Evolutionary conservation across 2,888 invertebrate species (phyloP).

Genomic region (Lasioglossum pauxillum): DNA sequence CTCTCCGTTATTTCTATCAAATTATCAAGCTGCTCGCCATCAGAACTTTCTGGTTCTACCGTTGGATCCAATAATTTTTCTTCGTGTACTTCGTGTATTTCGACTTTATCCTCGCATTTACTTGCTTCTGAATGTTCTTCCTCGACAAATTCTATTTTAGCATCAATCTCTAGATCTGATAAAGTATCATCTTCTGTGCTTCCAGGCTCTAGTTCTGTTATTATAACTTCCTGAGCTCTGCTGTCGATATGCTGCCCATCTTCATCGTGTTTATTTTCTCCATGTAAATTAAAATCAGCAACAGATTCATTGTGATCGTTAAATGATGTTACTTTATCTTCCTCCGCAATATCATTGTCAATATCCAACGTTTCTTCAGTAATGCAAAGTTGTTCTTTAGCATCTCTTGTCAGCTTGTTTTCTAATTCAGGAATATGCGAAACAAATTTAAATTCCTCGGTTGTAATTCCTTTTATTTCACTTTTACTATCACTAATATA

Average conservation of each 20-base stretch:
- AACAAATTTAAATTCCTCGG: slow-evolving; percentile 30
- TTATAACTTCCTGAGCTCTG: slow-evolving; percentile 55
- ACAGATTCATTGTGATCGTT: slow-evolving; percentile 20
- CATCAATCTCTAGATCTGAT: slow-evolving; percentile 68
- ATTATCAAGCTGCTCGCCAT: slow-evolving; percentile 78
- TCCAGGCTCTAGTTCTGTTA: slow-evolving; percentile 61
- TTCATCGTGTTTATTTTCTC: slow-evolving; percentile 52
- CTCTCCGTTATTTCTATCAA: slow-evolving; percentile 75
- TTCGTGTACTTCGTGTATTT: slow-evolving; percentile 11
- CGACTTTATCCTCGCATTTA: not conserved
- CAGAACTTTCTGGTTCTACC: slow-evolving; percentile 74
- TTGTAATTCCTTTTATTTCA: slow-evolving; percentile 14
- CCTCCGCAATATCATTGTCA: slow-evolving; percentile 10
- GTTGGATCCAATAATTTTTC: slow-evolving; percentile 40
- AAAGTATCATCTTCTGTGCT: slow-evolving; percentile 61
- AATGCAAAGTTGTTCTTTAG: not conserved
- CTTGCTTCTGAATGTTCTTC: slow-evolving; percentile 38
- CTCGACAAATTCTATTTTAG: slow-evolving; percentile 67
- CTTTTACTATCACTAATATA: slow-evolving; percentile 41
- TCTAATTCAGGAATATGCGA: slow-evolving; percentile 10
- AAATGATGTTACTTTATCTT: slow-evolving; percentile 13
- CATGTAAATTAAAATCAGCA: slow-evolving; percentile 24
- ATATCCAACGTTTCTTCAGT: slow-evolving; percentile 16
- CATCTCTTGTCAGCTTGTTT: slow-evolving; percentile 9
- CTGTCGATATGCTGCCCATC: slow-evolving; percentile 1